Evolutionary conservation across 2,888 invertebrate species (phyloP).

Genomic region (Macrosoma leucophasiata): DNA sequence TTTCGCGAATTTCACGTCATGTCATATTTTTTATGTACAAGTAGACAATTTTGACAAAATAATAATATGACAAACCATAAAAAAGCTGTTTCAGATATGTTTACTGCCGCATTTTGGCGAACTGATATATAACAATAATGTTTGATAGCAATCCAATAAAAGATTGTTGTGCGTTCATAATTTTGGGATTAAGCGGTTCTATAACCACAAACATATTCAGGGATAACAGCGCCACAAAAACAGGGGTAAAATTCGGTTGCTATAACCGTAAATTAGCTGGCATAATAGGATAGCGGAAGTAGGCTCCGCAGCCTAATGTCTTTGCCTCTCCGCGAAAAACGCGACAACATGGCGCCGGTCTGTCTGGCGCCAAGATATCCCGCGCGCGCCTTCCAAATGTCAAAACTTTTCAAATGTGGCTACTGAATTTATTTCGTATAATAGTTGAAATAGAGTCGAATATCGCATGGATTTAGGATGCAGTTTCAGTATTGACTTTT

Average conservation of each 20-base stretch:
- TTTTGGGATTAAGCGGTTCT: no score
- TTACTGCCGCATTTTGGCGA: not conserved
- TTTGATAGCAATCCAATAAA: no score
- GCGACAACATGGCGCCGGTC: slow-evolving; percentile 56
- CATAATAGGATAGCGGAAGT: slow-evolving; percentile 58
- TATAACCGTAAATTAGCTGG: slow-evolving; percentile 58
- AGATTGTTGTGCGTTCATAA: no score
- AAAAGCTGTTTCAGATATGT: not conserved
- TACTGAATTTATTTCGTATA: slow-evolving; percentile 16
- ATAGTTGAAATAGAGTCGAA: slow-evolving; percentile 5
- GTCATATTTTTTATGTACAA: no score
- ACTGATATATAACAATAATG: no score
- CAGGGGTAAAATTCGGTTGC: slow-evolving; percentile 41
- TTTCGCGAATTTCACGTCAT: no score
- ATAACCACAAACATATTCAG: slow-evolving; percentile 28
- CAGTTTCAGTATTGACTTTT: slow-evolving; percentile 45
- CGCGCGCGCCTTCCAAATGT: slow-evolving; percentile 33
- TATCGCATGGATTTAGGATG: slow-evolving; percentile 22
- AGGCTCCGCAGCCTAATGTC: slow-evolving; percentile 43
- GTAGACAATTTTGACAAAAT: no score
- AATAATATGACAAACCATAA: not conserved
- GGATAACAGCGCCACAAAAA: slow-evolving; percentile 30
- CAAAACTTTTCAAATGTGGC: not conserved
- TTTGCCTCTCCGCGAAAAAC: slow-evolving; percentile 40
- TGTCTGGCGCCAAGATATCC: slow-evolving; percentile 56